Conservation (phyloP, 2,113 vertebrate genomes). For the Argyrosomus japonicus region DNA sequence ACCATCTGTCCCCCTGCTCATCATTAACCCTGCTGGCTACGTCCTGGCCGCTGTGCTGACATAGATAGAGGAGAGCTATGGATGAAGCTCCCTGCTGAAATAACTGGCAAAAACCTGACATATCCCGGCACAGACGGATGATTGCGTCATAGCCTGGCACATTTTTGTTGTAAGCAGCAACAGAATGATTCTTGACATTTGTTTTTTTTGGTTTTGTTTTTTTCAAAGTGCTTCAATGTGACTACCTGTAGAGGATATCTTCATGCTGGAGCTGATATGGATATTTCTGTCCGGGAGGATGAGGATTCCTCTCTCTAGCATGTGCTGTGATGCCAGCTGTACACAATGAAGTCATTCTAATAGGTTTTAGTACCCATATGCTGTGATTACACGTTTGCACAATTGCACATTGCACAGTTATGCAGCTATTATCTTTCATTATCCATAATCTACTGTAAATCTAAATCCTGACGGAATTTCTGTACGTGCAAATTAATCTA, state of each 20-base stretch:
- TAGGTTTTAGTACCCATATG: conserved; percentile 8
- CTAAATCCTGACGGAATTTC: conserved; percentile 25
- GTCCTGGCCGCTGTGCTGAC: conserved; percentile 54
- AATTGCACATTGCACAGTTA: conserved; percentile 28
- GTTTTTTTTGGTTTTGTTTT: neutral
- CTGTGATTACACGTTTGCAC: conserved; percentile 36
- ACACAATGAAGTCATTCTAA: conserved; percentile 33
- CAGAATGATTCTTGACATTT: conserved; percentile 56
- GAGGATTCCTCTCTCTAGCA: conserved; percentile 22
- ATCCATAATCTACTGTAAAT: conserved; percentile 25
- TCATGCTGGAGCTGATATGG: conserved; percentile 23
- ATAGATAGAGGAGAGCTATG: conserved; percentile 49
- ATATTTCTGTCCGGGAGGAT: conserved; percentile 49
- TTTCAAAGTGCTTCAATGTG: conserved; percentile 4
- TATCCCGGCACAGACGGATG: conserved; percentile 22
- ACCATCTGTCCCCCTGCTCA: conserved; percentile 70
- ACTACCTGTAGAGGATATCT: conserved; percentile 40
- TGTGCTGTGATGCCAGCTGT: conserved; percentile 22
- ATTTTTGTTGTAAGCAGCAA: conserved; percentile 44
- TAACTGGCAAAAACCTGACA: conserved; percentile 51
- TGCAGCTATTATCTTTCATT: conserved; percentile 18
- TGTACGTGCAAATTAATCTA: conserved; percentile 87
- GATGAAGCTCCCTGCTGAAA: conserved; percentile 50
- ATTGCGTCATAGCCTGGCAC: conserved; percentile 46
- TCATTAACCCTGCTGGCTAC: conserved; percentile 72